Conservation (phyloP, 2,888 invertebrate genomes). For the Microplitis manilae region DNA sequence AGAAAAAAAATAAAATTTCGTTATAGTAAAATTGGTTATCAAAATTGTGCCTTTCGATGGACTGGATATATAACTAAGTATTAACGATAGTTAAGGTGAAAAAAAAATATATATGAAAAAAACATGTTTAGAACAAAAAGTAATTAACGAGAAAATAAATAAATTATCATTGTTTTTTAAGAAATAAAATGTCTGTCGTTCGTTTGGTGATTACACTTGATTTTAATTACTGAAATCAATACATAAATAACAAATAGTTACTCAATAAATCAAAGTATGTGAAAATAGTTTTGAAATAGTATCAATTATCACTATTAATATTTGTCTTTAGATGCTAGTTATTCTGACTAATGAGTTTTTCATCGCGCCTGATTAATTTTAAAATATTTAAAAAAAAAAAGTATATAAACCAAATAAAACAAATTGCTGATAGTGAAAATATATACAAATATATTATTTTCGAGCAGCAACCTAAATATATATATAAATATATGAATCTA, state of each 20-base stretch:
- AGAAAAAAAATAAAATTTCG: conserved; percentile 28
- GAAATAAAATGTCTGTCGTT: conserved; percentile 25
- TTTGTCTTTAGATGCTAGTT: conserved; percentile 4
- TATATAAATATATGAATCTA: conserved; percentile 19
- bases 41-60: conserved; percentile 68
- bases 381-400: conserved; percentile 7
- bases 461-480: neutral
- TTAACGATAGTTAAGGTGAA: conserved; percentile 58
- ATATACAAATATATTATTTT: conserved; percentile 14
- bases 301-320: neutral
- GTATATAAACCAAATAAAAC: conserved; percentile 5
- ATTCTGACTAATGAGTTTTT: neutral
- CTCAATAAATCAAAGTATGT: neutral
- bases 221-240: neutral
- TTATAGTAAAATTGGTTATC: conserved; percentile 61
- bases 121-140: conserved; percentile 26
- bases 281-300: neutral
- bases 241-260: neutral
- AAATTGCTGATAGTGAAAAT: conserved; percentile 14
- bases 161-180: neutral
- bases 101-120: conserved; percentile 44
- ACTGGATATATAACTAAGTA: conserved; percentile 62
- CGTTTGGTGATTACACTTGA: conserved; percentile 17
- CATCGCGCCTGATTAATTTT: conserved; percentile 8
- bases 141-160: conserved; percentile 9